These are phyloP conservation scores for Xestia xanthographa DNA, from an alignment of 2,888 invertebrate genomes.

Conservation along the genomic window DNA sequence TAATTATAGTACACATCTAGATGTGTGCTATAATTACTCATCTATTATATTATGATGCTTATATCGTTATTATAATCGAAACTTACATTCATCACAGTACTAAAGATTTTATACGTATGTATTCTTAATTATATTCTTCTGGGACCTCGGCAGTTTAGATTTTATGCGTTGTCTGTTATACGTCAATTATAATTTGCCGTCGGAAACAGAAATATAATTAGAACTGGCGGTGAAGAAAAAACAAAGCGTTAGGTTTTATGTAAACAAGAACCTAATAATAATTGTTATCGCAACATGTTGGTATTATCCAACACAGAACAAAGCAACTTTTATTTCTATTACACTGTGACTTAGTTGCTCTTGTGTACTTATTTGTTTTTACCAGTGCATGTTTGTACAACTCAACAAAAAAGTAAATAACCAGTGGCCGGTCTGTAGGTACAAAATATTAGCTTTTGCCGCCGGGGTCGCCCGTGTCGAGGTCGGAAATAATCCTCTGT, in stretches of 20 bases:
- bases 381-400: neutral
- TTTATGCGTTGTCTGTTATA: neutral
- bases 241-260: neutral
- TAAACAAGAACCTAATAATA: conserved; percentile 25
- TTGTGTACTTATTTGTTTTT: conserved; percentile 3
- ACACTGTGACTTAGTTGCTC: conserved; percentile 6
- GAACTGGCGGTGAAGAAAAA: neutral
- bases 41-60: neutral
- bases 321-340: conserved; percentile 12
- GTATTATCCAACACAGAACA: conserved; percentile 22
- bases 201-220: conserved; percentile 19
- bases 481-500: neutral
- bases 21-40: neutral
- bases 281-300: conserved; percentile 29
- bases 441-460: neutral
- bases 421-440: neutral
- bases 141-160: no score
- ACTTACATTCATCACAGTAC: neutral
- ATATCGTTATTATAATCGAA: neutral
- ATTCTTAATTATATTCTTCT: neutral
- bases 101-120: neutral
- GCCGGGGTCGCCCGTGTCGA: neutral
- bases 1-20: no score
- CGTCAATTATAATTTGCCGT: neutral
- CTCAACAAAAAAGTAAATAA: neutral